Percentiles rank a stretch among this genome's conserved stretches.
phyloP scores from a whole-genome alignment of 2,797 vertebrate species.

The Fratercula arctica region DNA sequence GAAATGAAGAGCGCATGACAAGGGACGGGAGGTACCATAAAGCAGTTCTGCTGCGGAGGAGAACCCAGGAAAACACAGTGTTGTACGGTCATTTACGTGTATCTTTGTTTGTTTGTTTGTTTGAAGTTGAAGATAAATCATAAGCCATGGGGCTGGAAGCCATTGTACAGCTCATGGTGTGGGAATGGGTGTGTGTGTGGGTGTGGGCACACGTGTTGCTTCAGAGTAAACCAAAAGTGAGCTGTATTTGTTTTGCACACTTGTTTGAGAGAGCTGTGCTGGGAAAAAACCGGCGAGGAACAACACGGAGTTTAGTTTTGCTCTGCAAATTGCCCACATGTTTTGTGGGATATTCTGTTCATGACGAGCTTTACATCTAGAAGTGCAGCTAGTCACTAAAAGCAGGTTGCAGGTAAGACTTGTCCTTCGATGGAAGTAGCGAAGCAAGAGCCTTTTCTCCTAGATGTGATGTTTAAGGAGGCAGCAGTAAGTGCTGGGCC shows the following conservation, averaged over 20 bases:
- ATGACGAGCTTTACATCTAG: rapidly evolving
- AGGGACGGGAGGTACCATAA: background rate
- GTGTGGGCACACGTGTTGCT: background rate
- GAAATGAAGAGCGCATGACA: background rate
- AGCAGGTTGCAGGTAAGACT: background rate
- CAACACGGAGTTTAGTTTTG: background rate
- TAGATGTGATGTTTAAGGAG: background rate
- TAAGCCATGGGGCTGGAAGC: background rate
- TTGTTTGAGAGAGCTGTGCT: background rate
- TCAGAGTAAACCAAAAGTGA: background rate
- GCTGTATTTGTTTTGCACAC: background rate
- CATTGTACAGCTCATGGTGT: conserved; percentile 1
- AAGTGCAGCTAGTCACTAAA: background rate
- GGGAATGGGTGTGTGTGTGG: background rate
- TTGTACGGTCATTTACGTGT: background rate
- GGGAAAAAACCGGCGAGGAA: background rate
- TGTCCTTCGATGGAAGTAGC: rapidly evolving
- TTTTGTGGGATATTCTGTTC: background rate
- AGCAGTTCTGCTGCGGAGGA: background rate
- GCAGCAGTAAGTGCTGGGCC: background rate
- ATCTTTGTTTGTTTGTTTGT: background rate
- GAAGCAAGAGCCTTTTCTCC: background rate
- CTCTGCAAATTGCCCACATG: background rate
- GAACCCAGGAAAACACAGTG: background rate
- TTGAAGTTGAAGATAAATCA: conserved; percentile 52